These are phyloP conservation scores for Globodera rostochiensis DNA, from an alignment of 1,140 invertebrate species.

Conservation along the genomic window DNA sequence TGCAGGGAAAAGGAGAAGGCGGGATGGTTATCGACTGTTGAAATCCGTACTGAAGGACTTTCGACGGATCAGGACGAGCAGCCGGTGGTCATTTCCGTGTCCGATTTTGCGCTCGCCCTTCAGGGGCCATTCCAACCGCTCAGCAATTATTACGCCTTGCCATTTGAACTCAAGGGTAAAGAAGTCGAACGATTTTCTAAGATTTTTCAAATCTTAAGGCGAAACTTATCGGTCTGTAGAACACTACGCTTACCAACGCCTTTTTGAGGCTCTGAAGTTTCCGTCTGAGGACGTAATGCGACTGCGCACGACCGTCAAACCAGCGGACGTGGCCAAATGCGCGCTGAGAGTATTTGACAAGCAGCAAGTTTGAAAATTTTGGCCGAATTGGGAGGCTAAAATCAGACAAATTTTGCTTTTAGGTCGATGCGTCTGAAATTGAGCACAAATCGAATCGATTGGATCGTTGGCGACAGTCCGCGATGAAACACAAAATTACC, in stretches of 20 bases:
- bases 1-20: slow-evolving; percentile 47
- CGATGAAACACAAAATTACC: slow-evolving; percentile 64
- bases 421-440: slow-evolving; percentile 50
- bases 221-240: slow-evolving; percentile 58
- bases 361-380: background rate
- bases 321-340: slow-evolving; percentile 46
- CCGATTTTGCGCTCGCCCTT: slow-evolving; percentile 54
- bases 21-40: slow-evolving; percentile 39
- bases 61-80: slow-evolving; percentile 53
- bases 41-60: slow-evolving; percentile 50
- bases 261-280: slow-evolving; percentile 60
- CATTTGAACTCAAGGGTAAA: slow-evolving; percentile 59
- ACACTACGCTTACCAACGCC: slow-evolving; percentile 64
- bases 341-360: background rate
- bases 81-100: slow-evolving; percentile 49
- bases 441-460: slow-evolving; percentile 51
- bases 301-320: slow-evolving; percentile 58
- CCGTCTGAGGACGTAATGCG: slow-evolving; percentile 58
- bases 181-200: too few species aligned
- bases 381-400: too few species aligned
- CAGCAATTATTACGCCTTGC: slow-evolving; percentile 59
- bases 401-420: slow-evolving; percentile 27
- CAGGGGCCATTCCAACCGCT: slow-evolving; percentile 61
- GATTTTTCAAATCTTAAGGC: background rate
- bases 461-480: slow-evolving; percentile 63